Conservation (phyloP, 2,113 vertebrate species). For the Megalops atlanticus region DNA sequence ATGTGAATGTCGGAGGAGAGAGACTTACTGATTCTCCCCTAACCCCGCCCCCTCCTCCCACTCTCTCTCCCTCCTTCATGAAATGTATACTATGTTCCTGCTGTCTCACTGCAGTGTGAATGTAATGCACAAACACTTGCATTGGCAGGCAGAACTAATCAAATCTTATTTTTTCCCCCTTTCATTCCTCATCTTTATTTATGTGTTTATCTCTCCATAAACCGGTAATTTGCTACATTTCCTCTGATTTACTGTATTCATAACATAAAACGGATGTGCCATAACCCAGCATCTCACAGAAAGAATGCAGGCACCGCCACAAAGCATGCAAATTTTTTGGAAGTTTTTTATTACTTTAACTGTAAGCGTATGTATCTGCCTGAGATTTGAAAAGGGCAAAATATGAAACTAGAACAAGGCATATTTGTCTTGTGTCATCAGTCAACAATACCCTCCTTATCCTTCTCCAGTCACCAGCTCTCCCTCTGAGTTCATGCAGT, state of each 20-base stretch:
- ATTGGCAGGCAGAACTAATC: not conserved
- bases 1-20: constrained; percentile 90
- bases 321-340: too few species aligned
- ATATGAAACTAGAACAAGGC: too few species aligned
- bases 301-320: too few species aligned
- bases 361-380: too few species aligned
- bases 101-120: constrained; percentile 13
- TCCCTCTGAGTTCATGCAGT: too few species aligned
- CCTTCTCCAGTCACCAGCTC: not conserved
- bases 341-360: too few species aligned
- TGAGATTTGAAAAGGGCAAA: too few species aligned
- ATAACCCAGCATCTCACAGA: too few species aligned
- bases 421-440: too few species aligned
- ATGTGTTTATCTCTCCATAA: not conserved
- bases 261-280: not conserved
- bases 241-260: not conserved
- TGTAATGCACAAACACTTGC: not conserved
- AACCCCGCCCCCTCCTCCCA: constrained; percentile 65
- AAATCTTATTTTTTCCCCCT: not conserved
- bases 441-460: too few species aligned
- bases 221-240: not conserved
- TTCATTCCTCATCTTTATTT: not conserved
- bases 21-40: constrained; percentile 77
- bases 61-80: constrained; percentile 65
- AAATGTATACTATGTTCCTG: constrained; percentile 70